Percentiles rank a stretch among this genome's conserved stretches.
Evolutionary conservation across 2,888 invertebrate genomes (phyloP).

Genomic region (Silvanus unidentatus): DNA sequence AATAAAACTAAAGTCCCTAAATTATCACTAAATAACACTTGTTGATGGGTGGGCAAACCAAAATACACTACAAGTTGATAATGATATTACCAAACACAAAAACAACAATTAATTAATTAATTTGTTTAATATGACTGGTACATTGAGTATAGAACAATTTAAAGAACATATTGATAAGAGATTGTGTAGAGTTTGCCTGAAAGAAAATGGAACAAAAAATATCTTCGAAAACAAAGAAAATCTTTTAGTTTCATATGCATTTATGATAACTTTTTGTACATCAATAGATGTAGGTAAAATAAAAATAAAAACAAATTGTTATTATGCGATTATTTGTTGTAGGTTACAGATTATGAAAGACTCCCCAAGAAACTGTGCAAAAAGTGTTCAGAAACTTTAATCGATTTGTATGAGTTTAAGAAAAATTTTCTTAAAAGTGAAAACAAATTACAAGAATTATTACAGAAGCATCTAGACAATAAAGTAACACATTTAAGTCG

Average conservation of each 20-base stretch:
- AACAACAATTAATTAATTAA: no score
- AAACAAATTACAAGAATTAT: slow-evolving; percentile 17
- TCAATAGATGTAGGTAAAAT: slow-evolving; percentile 22
- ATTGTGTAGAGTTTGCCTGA: slow-evolving; percentile 29
- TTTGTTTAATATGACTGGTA: no score
- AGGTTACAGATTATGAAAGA: no score
- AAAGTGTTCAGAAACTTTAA: slow-evolving; percentile 24
- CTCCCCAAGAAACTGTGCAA: slow-evolving; percentile 28
- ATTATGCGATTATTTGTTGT: slow-evolving; percentile 7
- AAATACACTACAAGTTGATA: no score
- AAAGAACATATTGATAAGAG: no score
- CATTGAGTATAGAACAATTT: no score
- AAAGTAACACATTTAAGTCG: slow-evolving; percentile 4
- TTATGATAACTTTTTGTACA: slow-evolving; percentile 25
- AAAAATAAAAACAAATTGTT: neutral
- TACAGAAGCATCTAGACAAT: no score
- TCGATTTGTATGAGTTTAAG: slow-evolving; percentile 28
- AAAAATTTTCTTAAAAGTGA: slow-evolving; percentile 23
- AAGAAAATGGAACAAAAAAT: slow-evolving; percentile 20
- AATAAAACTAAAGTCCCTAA: no score
- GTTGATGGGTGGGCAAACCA: no score
- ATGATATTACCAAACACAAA: no score
- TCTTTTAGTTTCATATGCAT: slow-evolving; percentile 20
- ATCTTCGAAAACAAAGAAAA: slow-evolving; percentile 24
- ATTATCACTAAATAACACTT: no score